Evolutionary conservation across 1,140 invertebrate species (phyloP).

Genomic region (Halictus rubicundus): DNA sequence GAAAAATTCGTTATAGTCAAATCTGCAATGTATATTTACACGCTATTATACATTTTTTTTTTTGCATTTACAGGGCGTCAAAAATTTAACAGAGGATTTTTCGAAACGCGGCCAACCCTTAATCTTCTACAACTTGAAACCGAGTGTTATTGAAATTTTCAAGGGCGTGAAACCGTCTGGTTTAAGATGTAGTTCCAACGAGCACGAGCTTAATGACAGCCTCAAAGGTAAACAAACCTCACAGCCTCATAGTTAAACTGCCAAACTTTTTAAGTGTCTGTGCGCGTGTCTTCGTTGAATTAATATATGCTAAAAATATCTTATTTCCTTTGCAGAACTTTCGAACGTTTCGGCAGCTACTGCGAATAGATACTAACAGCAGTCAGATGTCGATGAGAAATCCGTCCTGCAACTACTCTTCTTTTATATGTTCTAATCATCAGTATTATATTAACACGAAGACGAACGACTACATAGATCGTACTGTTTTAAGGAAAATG

Average conservation of each 20-base stretch:
- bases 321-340: conserved; percentile 48
- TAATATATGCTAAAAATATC: background rate
- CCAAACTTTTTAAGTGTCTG: too few species aligned
- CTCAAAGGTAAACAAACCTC: conserved; percentile 83
- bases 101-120: conserved; percentile 86
- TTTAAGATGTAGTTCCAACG: conserved; percentile 84
- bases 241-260: too few species aligned
- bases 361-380: conserved; percentile 51
- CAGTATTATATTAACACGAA: conserved; percentile 54
- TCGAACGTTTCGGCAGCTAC: conserved; percentile 36
- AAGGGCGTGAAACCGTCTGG: conserved; percentile 86
- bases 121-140: conserved; percentile 88
- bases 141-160: conserved; percentile 86
- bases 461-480: conserved; percentile 12
- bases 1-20: too few species aligned
- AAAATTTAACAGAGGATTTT: conserved; percentile 88
- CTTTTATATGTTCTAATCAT: conserved; percentile 21
- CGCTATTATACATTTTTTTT: too few species aligned
- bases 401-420: background rate
- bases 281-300: too few species aligned
- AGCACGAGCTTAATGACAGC: conserved; percentile 83
- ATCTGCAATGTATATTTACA: too few species aligned
- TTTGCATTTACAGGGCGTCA: conserved; percentile 83
- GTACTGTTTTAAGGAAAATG: conserved; percentile 15
- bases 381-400: background rate